A percentile compares a stretch with the other conserved stretches of the same genome.
phyloP scores from a whole-genome alignment of 2,888 invertebrate genomes.

The Meloe dianella region DNA sequence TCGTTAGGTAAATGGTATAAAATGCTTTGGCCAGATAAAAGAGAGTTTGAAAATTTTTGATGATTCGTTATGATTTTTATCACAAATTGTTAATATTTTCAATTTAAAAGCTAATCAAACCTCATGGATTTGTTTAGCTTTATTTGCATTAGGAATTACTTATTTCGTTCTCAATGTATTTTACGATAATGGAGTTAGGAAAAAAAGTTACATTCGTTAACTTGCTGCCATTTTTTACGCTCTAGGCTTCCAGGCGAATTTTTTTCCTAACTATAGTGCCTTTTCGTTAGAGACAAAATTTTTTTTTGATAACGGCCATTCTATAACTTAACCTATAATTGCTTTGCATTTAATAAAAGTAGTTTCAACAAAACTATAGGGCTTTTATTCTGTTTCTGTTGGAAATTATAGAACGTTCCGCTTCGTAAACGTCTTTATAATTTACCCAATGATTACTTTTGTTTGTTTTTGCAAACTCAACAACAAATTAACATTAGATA shows the following conservation, averaged over 20 bases:
- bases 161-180: not conserved
- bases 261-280: not conserved
- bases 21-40: not conserved
- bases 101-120: too few species aligned
- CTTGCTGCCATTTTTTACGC: not conserved
- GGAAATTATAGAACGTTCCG: slow-evolving; percentile 1
- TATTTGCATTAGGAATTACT: too few species aligned
- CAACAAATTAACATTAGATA: not conserved
- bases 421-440: slow-evolving; percentile 6
- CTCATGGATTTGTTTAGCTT: too few species aligned
- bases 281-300: not conserved
- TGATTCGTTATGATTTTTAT: not conserved
- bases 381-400: not conserved
- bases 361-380: not conserved
- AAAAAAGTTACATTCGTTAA: not conserved
- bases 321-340: not conserved
- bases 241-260: not conserved
- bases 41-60: not conserved
- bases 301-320: not conserved
- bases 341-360: not conserved
- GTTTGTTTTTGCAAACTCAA: not conserved
- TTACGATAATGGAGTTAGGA: not conserved
- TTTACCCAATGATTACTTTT: not conserved
- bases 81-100: not conserved
- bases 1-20: too few species aligned